Conservation (phyloP, 1,140 invertebrate species). For the Tetramorium simillimum region DNA sequence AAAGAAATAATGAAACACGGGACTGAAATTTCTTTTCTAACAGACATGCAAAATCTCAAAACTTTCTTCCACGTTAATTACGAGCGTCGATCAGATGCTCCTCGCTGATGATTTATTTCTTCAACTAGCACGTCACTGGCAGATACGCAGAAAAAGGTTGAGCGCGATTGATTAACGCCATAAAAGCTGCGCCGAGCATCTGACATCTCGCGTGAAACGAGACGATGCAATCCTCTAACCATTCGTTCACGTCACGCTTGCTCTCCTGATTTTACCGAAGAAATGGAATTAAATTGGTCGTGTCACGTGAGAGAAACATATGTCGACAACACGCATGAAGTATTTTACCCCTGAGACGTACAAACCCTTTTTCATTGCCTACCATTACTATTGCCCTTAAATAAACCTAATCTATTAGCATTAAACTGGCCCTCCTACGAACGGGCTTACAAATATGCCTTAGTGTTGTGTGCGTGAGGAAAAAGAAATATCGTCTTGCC, state of each 20-base stretch:
- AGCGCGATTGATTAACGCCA: constrained; percentile 30
- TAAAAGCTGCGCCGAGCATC: constrained; percentile 30
- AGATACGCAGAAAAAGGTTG: background rate
- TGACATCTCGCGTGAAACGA: constrained; percentile 48
- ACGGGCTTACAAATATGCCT: background rate
- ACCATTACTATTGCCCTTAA: background rate
- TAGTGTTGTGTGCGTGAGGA: background rate
- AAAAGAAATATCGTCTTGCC: background rate
- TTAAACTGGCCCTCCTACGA: background rate
- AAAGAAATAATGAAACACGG: background rate
- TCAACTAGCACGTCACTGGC: background rate
- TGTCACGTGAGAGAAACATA: constrained; percentile 40
- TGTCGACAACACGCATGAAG: constrained; percentile 5
- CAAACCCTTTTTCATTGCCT: background rate
- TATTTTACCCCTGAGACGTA: background rate
- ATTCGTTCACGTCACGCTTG: constrained; percentile 43
- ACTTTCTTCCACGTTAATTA: background rate
- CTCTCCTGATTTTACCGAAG: constrained; percentile 40
- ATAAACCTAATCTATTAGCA: constrained; percentile 28
- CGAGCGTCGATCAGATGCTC: background rate
- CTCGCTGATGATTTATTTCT: constrained; percentile 2
- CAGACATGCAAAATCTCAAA: background rate
- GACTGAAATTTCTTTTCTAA: background rate
- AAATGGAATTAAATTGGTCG: constrained; percentile 45
- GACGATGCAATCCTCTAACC: constrained; percentile 12